Percentiles rank a stretch among this genome's conserved stretches.
These are phyloP conservation scores for Chanos chanos DNA, from an alignment of 2,797 vertebrate genomes.

Conservation along the genomic window DNA sequence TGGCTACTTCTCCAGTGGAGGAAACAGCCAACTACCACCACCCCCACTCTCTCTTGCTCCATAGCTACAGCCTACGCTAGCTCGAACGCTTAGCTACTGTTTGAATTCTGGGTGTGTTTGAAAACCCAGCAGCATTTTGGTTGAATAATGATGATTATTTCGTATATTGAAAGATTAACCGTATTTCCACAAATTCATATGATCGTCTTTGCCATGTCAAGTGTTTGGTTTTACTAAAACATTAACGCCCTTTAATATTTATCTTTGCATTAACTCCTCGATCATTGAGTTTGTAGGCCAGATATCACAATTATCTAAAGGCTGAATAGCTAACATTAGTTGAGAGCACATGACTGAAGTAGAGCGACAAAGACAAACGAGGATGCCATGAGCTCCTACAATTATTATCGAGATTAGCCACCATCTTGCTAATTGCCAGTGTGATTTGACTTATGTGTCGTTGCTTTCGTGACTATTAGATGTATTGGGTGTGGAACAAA, in stretches of 20 bases:
- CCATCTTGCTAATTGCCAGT: slow-evolving; percentile 17
- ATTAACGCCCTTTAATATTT: too few species aligned
- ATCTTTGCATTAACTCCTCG: neutral
- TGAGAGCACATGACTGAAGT: too few species aligned
- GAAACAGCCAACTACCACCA: slow-evolving; percentile 46
- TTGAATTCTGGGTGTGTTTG: slow-evolving; percentile 17
- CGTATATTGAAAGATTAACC: too few species aligned
- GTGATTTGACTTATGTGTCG: slow-evolving; percentile 1
- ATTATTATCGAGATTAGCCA: slow-evolving; percentile 9
- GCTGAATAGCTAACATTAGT: neutral
- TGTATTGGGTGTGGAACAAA: neutral
- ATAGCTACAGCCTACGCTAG: slow-evolving; percentile 49
- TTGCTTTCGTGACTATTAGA: neutral
- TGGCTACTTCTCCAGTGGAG: slow-evolving; percentile 61
- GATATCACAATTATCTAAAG: too few species aligned
- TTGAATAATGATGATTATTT: too few species aligned
- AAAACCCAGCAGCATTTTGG: too few species aligned
- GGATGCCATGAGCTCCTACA: neutral
- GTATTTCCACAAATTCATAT: too few species aligned
- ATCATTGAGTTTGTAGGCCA: too few species aligned
- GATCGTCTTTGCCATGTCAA: too few species aligned
- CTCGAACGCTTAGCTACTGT: slow-evolving; percentile 26
- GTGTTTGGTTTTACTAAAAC: too few species aligned
- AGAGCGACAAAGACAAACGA: neutral
- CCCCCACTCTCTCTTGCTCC: slow-evolving; percentile 53